phyloP scores from a whole-genome alignment of 37 sponge, comb jelly and placozoan genomes.

The Eunapius fragilis region DNA sequence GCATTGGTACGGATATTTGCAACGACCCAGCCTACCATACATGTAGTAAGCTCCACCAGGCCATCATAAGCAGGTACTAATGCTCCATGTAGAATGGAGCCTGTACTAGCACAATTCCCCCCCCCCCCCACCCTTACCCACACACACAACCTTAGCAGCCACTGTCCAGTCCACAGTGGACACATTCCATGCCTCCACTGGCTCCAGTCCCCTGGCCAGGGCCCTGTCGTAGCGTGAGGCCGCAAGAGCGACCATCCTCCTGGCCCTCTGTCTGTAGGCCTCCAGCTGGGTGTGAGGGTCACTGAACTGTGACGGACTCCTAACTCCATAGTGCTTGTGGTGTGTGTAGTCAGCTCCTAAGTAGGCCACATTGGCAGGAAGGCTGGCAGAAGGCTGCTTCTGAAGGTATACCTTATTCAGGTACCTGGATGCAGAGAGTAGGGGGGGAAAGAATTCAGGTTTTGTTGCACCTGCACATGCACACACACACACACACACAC shows the following conservation, averaged over 20 bases:
- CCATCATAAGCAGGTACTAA: too few relatives aligned
- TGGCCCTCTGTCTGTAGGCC: slow-evolving; percentile 72
- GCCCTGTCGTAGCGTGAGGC: slow-evolving; percentile 29
- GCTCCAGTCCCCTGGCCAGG: slow-evolving; percentile 48
- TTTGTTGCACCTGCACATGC: too few relatives aligned
- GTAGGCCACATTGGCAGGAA: slow-evolving; percentile 66
- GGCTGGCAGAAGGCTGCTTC: slow-evolving; percentile 14
- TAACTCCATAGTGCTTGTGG: slow-evolving; percentile 39
- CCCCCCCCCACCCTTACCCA: not conserved
- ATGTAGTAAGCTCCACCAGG: too few relatives aligned
- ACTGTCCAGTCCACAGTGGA: slow-evolving; percentile 65
- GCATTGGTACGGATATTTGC: not conserved
- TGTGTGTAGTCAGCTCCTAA: slow-evolving; percentile 53
- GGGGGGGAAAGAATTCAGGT: too few relatives aligned
- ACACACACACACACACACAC: too few relatives aligned
- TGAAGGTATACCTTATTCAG: slow-evolving; percentile 65
- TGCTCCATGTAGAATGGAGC: too few relatives aligned
- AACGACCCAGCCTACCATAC: not conserved
- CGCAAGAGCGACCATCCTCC: slow-evolving; percentile 65
- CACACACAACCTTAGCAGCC: slow-evolving; percentile 41
- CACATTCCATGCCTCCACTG: slow-evolving; percentile 61
- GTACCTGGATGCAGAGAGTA: slow-evolving; percentile 34
- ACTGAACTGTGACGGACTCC: slow-evolving; percentile 42
- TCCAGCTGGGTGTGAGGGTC: slow-evolving; percentile 79
- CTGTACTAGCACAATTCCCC: too few relatives aligned